Percentiles rank a stretch among this genome's conserved stretches.
Evolutionary conservation across 2,797 vertebrate species (phyloP).

Genomic region (Argentina silus): DNA sequence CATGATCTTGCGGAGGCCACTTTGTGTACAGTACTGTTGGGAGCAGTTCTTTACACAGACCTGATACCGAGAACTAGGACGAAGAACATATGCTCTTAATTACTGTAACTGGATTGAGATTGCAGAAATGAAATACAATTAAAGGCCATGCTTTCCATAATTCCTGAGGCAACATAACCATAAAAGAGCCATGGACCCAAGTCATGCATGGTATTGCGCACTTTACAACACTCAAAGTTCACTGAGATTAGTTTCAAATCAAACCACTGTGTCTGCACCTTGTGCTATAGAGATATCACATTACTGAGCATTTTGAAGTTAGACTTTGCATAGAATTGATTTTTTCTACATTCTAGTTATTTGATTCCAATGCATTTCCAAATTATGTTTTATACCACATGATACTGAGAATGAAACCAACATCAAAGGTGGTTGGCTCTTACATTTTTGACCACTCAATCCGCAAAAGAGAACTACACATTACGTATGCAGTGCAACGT

Average conservation of each 20-base stretch:
- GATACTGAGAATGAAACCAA: slow-evolving; percentile 2
- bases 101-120: neutral
- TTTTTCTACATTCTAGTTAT: slow-evolving; percentile 16
- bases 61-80: neutral
- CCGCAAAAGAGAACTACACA: slow-evolving; percentile 10
- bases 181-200: neutral
- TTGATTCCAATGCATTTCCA: slow-evolving; percentile 16
- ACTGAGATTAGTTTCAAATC: slow-evolving; percentile 1
- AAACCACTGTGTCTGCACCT: neutral
- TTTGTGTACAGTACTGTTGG: no score
- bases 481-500: slow-evolving; percentile 3
- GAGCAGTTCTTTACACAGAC: no score
- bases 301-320: neutral
- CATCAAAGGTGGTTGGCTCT: slow-evolving; percentile 12
- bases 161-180: neutral
- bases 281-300: neutral
- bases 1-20: no score
- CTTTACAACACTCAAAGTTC: neutral
- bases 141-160: neutral
- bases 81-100: neutral
- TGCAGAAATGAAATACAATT: no score
- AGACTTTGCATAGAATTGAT: neutral
- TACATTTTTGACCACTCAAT: slow-evolving; percentile 19
- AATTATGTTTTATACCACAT: slow-evolving; percentile 17
- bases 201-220: neutral